Base-by-base conservation (phyloP, 2,888 invertebrate genomes). In the Lepetodrilus schrolli region DNA sequence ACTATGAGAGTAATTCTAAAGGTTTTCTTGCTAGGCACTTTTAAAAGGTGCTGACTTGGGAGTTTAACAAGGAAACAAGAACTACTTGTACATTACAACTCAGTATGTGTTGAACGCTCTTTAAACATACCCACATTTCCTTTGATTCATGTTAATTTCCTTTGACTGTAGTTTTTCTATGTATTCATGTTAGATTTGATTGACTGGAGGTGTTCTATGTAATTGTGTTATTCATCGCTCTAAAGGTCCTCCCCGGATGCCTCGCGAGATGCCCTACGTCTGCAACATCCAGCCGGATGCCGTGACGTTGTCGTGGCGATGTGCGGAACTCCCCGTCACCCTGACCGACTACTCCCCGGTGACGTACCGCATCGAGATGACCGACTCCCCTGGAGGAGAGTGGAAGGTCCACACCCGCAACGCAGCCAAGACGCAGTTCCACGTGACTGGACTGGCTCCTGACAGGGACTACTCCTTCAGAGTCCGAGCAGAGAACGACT, bases 391-490 rank as follows among this genome's bases (percentile, higher is more conserved):
- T 1, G 75, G 74, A 20, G 74, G 78, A 20, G 80, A 83, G 68
- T 87, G 87, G 87, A 95, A 95, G 89, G 95, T 96, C 0, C 94
- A 95, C 20, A 80, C 80, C 7, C 79, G 82, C 34, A 84, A 82
- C 47, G 81, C 88, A 4, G 81, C 83, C 21, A 82, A 82, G 47
- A 86, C 87, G 1, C 83, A 83, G 66, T 82, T 83, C 75, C 82
- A 82, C 66, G 78, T 87, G 10, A 84, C 80, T 0, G 85, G 84
- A 17, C 83, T 99, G 79, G 95, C 96, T 87, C 97, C 98, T 0
- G 96, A 96, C 92, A 93, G 95, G 79, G 98, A 98, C 91, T 99
- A 99, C 92, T 95, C 95, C 90, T 97, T 98, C 93, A 93, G 99
- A 76, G 94, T 99, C 47, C 93, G 98, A 43, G 99, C 99, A 1